A percentile compares a stretch with the other conserved stretches of the same genome.
These are phyloP conservation scores for Okapia johnstoni DNA, from an alignment of 2,113 vertebrate genomes.

Conservation along the genomic window DNA sequence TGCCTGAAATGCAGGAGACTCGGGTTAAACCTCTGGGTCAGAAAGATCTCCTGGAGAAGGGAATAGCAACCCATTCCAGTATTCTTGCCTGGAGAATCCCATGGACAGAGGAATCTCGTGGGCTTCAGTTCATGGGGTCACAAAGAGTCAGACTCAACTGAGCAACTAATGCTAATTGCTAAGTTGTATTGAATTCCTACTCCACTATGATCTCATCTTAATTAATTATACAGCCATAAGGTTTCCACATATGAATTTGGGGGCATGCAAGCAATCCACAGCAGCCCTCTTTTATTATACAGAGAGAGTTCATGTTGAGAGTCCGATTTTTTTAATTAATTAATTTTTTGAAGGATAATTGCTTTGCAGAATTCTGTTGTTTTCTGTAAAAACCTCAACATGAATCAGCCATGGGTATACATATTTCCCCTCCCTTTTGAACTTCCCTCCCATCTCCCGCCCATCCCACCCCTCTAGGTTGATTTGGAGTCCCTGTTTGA, in stretches of 20 bases:
- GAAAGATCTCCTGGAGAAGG: not conserved
- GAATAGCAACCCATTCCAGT: not conserved
- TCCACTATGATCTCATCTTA: not conserved
- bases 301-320: not conserved
- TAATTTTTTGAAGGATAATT: not conserved
- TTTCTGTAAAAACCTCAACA: not conserved
- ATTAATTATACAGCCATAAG: not conserved
- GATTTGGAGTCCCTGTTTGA: not conserved
- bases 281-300: not conserved
- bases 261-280: not conserved
- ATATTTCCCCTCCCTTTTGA: not conserved
- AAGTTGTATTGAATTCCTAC: not conserved
- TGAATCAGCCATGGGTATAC: not conserved
- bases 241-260: not conserved
- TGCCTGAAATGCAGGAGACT: not conserved
- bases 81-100: not conserved
- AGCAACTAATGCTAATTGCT: accelerated
- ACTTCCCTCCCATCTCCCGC: not conserved
- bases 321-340: not conserved
- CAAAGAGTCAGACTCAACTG: not conserved
- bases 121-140: not conserved
- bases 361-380: not conserved
- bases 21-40: not conserved
- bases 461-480: not conserved
- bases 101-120: not conserved